These are phyloP conservation scores for Zophobas morio DNA, from an alignment of 1,140 invertebrate genomes.

Conservation along the genomic window DNA sequence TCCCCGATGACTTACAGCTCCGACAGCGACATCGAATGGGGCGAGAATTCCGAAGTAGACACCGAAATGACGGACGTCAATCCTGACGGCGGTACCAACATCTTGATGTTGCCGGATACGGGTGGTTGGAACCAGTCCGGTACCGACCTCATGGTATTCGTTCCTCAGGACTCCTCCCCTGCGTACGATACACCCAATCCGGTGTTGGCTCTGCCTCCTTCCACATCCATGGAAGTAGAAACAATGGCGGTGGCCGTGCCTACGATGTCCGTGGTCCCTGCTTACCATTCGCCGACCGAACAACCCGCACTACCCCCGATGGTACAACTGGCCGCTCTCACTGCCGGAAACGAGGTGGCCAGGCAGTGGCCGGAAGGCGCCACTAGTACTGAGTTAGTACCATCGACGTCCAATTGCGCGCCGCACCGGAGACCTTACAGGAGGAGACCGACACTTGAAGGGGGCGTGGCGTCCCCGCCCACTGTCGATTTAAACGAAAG, in stretches of 20 bases:
- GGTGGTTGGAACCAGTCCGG: conserved; percentile 41
- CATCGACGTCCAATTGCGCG: conserved; percentile 67
- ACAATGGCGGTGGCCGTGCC: conserved; percentile 60
- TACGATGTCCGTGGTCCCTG: conserved; percentile 51
- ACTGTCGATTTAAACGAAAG: conserved; percentile 86
- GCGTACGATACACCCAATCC: conserved; percentile 9
- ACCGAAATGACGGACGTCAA: conserved; percentile 63
- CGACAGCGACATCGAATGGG: conserved; percentile 76
- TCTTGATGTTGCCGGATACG: conserved; percentile 54
- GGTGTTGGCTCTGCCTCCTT: conserved; percentile 51
- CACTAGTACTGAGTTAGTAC: conserved; percentile 69
- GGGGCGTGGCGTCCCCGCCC: conserved; percentile 65
- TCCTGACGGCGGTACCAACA: conserved; percentile 45
- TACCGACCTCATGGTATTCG: conserved; percentile 47
- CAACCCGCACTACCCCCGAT: conserved; percentile 67
- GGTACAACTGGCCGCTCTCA: conserved; percentile 68
- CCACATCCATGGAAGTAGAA: conserved; percentile 44
- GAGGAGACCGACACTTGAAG: conserved; percentile 53
- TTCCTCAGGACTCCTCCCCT: conserved; percentile 36
- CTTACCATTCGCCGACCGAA: conserved; percentile 29
- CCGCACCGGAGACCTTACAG: conserved; percentile 57
- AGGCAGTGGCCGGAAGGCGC: conserved; percentile 57
- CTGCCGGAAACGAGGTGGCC: conserved; percentile 73
- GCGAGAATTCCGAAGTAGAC: conserved; percentile 70
- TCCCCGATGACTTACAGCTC: conserved; percentile 72